Evolutionary conservation across 53 echinoderm and acorn worm species (phyloP), one percentile per base, ranked within the genome.

Genomic region (Antedon mediterranea): DNA sequence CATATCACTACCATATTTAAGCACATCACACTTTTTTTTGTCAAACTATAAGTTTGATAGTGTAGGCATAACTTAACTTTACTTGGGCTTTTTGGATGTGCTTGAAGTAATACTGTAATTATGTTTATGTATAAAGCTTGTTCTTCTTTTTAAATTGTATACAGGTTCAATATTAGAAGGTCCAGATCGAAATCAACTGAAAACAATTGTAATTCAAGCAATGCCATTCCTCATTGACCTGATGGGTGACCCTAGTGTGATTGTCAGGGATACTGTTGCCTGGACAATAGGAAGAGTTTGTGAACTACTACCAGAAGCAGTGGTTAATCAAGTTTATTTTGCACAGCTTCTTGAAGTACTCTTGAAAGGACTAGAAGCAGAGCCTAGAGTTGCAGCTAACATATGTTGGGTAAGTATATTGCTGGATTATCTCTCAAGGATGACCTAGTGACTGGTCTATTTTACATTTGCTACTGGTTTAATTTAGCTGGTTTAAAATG

Each of bases 261-360:
- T 92, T 44, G 88, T 92, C 13, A 74, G 92, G 73, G 98, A 98
- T 75, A 93, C 95, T 0, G 91, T 91, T 20, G 98, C 98, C 43
- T 98, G 98, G 98, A 92, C 98, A 7, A 75, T 98, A 23, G 98
- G 98, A 27, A 85, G 98, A 31, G 85, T 93, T 81, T 97, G 98
- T 74, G 98, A 93, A 72, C 90, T 98, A 32, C 79, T 98, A 18
- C 97, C 97, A 20, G 92, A 92, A 43, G 92, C 93, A 14, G 88
- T 92, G 29, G 79, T 98, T 30, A 80, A 71, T 15, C 84, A 82
- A 34, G 74, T 76, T 0, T 34, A 78, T 31, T 90, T 98, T 80
- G 85, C 82, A 0, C 29, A 31, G 3, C 73, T 98, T 34, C 77
- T 98, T 27, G 71, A 82, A 23, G 89, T 90, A 18, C 85, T 98